Percentiles rank a stretch among this genome's conserved stretches.
phyloP scores from a whole-genome alignment of 2,888 invertebrate species.

The Megaustenia siamemsis region DNA sequence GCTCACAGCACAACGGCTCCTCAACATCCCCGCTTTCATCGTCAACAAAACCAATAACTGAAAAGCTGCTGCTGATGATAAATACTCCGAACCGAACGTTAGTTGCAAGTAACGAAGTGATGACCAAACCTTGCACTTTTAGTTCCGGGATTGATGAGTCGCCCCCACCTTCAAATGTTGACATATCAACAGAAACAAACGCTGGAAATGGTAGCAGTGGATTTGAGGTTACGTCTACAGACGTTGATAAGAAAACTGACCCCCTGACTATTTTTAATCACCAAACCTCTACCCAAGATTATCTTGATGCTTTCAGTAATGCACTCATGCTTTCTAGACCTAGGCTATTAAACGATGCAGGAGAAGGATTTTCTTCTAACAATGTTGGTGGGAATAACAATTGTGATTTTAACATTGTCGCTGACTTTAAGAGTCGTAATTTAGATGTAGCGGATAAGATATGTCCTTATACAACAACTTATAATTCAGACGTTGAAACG shows the following conservation, averaged over 20 bases:
- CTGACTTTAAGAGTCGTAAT: no score
- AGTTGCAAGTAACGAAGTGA: no score
- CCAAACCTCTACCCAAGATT: conserved; percentile 1
- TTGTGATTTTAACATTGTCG: background rate
- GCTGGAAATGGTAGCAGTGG: background rate
- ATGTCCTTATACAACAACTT: background rate
- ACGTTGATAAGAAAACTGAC: no score
- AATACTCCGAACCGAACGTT: background rate
- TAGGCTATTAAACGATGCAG: background rate
- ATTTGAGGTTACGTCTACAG: background rate
- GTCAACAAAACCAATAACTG: background rate
- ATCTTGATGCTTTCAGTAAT: conserved; percentile 33
- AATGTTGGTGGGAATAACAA: background rate
- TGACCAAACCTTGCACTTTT: background rate
- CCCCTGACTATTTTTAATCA: background rate
- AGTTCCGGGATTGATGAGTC: no score
- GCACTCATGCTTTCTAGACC: background rate
- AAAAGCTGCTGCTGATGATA: background rate
- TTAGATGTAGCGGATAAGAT: no score
- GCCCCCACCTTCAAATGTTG: no score
- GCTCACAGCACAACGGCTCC: background rate
- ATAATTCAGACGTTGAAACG: background rate
- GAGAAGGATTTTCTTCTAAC: background rate
- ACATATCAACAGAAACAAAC: background rate
- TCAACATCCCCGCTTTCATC: conserved; percentile 3